These are phyloP conservation scores for Eupithecia vulgata DNA, from an alignment of 2,888 invertebrate genomes.

Conservation along the genomic window DNA sequence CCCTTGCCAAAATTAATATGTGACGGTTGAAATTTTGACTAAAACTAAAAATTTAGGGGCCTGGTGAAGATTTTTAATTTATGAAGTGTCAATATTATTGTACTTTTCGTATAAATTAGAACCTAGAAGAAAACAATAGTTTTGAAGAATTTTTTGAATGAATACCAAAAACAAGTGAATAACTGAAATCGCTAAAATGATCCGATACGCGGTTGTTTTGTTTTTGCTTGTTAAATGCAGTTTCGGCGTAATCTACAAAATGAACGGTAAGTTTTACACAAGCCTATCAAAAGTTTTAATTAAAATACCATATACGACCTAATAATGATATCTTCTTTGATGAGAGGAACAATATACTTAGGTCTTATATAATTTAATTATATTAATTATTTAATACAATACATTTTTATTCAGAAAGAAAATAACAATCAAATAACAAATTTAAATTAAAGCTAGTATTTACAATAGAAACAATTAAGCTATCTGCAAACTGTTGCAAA, in stretches of 20 bases:
- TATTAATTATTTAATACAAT: too few species aligned
- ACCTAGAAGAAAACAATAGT: neutral
- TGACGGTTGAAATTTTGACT: neutral
- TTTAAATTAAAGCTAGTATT: too few species aligned
- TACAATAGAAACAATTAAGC: too few species aligned
- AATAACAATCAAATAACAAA: too few species aligned
- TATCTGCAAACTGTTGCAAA: too few species aligned
- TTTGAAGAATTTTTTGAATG: neutral
- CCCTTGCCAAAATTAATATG: neutral
- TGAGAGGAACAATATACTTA: too few species aligned
- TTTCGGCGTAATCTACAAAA: conserved; percentile 1
- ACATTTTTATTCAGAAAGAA: too few species aligned
- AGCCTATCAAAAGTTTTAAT: too few species aligned
- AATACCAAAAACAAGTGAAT: neutral
- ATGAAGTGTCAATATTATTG: neutral
- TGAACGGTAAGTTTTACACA: conserved; percentile 7
- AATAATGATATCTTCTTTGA: too few species aligned
- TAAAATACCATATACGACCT: too few species aligned
- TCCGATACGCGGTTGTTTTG: neutral
- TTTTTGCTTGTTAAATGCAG: conserved; percentile 9
- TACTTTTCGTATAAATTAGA: neutral
- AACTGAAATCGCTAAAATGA: neutral
- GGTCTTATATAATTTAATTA: too few species aligned
- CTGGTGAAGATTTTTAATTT: neutral
- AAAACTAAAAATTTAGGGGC: neutral